These are phyloP conservation scores for Lota lota DNA, from an alignment of 2,113 vertebrate genomes.

Conservation along the genomic window DNA sequence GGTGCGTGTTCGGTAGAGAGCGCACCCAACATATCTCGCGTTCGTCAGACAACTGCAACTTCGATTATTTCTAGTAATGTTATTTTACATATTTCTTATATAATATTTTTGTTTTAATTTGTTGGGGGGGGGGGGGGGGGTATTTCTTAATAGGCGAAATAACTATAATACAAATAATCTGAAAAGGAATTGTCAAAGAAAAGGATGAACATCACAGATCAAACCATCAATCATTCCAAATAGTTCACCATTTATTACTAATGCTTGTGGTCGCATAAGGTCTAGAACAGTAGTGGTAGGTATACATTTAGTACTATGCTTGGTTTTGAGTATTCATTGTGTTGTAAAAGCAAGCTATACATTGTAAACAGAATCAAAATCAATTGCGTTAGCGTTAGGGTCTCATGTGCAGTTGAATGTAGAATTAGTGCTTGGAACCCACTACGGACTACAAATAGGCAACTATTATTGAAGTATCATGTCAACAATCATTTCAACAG, in stretches of 20 bases:
- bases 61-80: neutral
- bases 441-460: constrained; percentile 6
- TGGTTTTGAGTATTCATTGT: constrained; percentile 4
- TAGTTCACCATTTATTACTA: constrained; percentile 62
- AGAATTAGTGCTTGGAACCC: constrained; percentile 35
- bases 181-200: too few species aligned
- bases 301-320: neutral
- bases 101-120: neutral
- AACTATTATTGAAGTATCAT: constrained; percentile 11
- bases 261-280: constrained; percentile 40
- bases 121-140: too few species aligned
- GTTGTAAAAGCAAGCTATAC: constrained; percentile 24
- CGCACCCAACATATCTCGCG: neutral
- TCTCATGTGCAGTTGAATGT: constrained; percentile 46
- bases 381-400: constrained; percentile 31
- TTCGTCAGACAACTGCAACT: too few species aligned
- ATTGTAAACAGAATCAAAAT: constrained; percentile 55
- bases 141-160: too few species aligned
- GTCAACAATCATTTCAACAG: constrained; percentile 24
- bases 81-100: neutral
- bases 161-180: neutral
- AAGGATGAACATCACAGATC: neutral
- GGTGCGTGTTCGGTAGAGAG: constrained; percentile 47
- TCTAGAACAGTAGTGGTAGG: constrained; percentile 5
- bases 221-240: constrained; percentile 4